Evolutionary conservation across 2,888 invertebrate genomes (phyloP), one percentile per base, ranked within the genome.

Genomic region (Chouioia cunea): DNA sequence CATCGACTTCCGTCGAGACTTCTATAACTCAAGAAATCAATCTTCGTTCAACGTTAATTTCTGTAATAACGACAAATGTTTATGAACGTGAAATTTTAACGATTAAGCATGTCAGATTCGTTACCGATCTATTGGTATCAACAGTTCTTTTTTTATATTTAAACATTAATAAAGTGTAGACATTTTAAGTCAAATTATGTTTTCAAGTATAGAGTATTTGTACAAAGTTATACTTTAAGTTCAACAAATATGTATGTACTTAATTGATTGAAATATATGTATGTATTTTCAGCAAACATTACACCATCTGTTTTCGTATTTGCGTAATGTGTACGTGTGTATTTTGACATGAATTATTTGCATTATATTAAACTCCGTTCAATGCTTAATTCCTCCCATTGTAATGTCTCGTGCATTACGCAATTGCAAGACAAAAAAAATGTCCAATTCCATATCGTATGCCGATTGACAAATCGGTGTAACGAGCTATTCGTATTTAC

Each of bases 131-230:
- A 23, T 48, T 67, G 50, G 56, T 58, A 63, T 65, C 18, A 36
- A 46, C 50, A 44, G 63, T 59, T 68, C 15, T 54, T n/a, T n/a
- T n/a, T n/a, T 63, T 71, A 52, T 44, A 65, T 67, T 60, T 14
- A 66, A 70, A n/a, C 66, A 69, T 56, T 65, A 71, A 71, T 65
- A 62, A 68, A 71, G 62, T 66, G 52, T 66, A 69, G 71, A 67
- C 71, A 69, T 66, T 58, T 67, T 74, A 65, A 74, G 74, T 74
- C 71, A 71, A 74, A 74, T 74, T 71, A 60, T 16, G 48, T 70
- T 70, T 70, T 73, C 27, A 65, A 67, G 18, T 54, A 65, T 66
- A 62, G 20, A 53, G 68, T 68, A 71, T 48, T 62, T 73, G 73
- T 73, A 73, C 73, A 74, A 71, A 74, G 71, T 65, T 73, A 66